Evolutionary conservation across 2,797 vertebrate genomes (phyloP).

Genomic region (Tragopan temminckii): DNA sequence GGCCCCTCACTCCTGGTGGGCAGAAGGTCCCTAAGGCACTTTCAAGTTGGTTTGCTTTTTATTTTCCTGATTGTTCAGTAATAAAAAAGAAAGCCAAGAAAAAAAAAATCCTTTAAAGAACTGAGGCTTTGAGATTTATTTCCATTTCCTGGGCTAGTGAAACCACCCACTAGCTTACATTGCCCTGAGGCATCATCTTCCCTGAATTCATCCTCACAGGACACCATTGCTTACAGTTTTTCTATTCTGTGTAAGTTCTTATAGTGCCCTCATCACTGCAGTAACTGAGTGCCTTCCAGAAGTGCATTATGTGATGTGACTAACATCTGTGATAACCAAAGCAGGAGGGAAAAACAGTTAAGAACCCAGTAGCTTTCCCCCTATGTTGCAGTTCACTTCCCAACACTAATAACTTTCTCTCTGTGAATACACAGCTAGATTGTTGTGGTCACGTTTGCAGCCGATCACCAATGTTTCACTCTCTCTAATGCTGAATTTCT

Average conservation of each 20-base stretch:
- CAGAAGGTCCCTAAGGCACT: not conserved
- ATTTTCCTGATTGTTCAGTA: not conserved
- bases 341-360: constrained; percentile 24
- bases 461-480: not conserved
- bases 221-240: constrained; percentile 27
- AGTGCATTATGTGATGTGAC: constrained; percentile 3
- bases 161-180: constrained; percentile 13
- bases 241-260: constrained; percentile 6
- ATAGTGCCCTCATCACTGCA: not conserved
- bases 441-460: not conserved
- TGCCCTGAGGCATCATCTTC: constrained; percentile 15
- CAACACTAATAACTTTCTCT: constrained; percentile 39
- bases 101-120: not conserved
- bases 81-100: not conserved
- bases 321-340: constrained; percentile 63
- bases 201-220: constrained; percentile 40
- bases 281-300: constrained; percentile 30
- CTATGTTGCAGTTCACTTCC: constrained; percentile 23
- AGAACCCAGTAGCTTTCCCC: constrained; percentile 12
- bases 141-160: constrained; percentile 6
- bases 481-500: not conserved
- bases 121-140: not conserved
- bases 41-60: not conserved
- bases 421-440: constrained; percentile 23
- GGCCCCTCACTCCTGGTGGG: not conserved